Evolutionary conservation across 1,140 invertebrate species (phyloP).

Genomic region (Pseudomyrmex pallidus): DNA sequence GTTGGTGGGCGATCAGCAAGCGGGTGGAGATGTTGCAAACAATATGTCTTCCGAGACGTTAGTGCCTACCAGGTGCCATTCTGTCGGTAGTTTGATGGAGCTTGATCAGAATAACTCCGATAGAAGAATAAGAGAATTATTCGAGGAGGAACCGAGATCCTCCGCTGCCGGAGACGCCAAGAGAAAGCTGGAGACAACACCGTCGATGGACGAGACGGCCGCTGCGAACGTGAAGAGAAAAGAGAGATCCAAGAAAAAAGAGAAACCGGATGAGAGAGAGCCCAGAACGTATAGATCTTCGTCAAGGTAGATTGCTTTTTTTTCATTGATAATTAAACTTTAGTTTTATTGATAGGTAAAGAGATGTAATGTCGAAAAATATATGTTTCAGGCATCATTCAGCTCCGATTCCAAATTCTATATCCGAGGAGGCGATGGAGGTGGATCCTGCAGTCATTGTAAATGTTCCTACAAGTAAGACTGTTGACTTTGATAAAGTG

Average conservation of each 20-base stretch:
- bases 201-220: constrained; percentile 87
- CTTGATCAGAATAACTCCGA: constrained; percentile 86
- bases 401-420: constrained; percentile 78
- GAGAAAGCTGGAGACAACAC: constrained; percentile 89
- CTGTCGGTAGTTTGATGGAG: constrained; percentile 89
- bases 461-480: constrained; percentile 68
- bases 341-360: not conserved
- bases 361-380: constrained; percentile 4
- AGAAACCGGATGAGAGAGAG: constrained; percentile 77
- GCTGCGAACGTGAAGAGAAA: constrained; percentile 87
- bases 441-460: constrained; percentile 69
- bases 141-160: constrained; percentile 85
- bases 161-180: constrained; percentile 85
- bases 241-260: constrained; percentile 84
- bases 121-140: constrained; percentile 88
- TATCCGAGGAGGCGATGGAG: constrained; percentile 80
- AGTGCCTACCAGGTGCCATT: constrained; percentile 87
- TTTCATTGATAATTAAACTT: not conserved
- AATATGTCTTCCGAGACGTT: constrained; percentile 79
- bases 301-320: constrained; percentile 64
- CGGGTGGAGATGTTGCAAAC: constrained; percentile 81
- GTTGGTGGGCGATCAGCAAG: constrained; percentile 86
- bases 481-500: constrained; percentile 55
- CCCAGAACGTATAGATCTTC: constrained; percentile 72
- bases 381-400: constrained; percentile 76